Percentiles rank a stretch among this genome's conserved stretches.
Evolutionary conservation across 2,113 vertebrate species (phyloP).

Genomic region (Ceuthmochares aereus): DNA sequence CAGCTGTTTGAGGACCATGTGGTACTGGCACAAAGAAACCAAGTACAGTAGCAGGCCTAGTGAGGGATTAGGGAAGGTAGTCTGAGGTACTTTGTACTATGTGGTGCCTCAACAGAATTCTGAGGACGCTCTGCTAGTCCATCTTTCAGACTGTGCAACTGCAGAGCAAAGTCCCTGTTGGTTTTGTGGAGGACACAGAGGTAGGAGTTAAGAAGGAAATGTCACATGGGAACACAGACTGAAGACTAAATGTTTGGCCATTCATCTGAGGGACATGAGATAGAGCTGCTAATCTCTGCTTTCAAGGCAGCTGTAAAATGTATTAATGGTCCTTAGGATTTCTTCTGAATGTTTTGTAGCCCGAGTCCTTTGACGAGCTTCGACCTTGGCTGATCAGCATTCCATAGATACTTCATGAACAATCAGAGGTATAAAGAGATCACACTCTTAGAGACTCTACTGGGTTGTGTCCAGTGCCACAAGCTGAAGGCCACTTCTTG

Average conservation of each 20-base stretch:
- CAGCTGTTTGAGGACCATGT: neutral
- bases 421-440: neutral
- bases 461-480: neutral
- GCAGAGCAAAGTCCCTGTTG: neutral
- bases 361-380: neutral
- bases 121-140: neutral
- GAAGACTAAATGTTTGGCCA: neutral
- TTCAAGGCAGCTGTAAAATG: neutral
- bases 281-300: neutral
- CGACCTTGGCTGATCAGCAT: fast-evolving
- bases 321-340: neutral
- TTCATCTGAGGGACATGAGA: neutral
- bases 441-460: neutral
- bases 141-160: neutral
- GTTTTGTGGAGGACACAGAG: neutral
- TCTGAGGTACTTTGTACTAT: neutral
- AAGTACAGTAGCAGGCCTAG: neutral
- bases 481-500: neutral
- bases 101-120: neutral
- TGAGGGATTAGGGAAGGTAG: neutral
- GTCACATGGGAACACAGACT: neutral
- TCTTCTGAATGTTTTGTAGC: neutral
- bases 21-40: neutral
- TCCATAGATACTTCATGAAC: fast-evolving
- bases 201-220: neutral